Percentiles rank a stretch among this genome's conserved stretches.
Conservation (phyloP, 1,140 invertebrate species). For the Adoxophyes honmai region DNA sequence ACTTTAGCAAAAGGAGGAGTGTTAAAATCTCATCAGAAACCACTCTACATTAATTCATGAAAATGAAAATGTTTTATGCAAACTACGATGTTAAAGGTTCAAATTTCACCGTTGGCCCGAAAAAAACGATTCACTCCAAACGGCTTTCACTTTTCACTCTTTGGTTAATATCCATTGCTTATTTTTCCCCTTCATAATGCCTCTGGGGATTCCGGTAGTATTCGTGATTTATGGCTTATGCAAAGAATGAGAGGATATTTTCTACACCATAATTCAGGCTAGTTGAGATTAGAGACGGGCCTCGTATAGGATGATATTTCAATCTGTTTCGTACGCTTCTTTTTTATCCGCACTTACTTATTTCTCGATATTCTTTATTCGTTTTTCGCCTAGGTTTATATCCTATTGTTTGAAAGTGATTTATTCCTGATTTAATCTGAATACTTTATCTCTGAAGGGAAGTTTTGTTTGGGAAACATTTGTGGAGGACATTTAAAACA, state of each 20-base stretch:
- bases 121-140: constrained; percentile 19
- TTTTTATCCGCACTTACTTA: constrained; percentile 19
- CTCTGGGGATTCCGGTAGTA: constrained; percentile 55
- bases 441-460: background rate
- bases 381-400: background rate
- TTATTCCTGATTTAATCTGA: background rate
- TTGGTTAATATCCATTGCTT: constrained; percentile 62
- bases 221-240: constrained; percentile 69
- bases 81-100: background rate
- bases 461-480: background rate
- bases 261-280: constrained; percentile 71
- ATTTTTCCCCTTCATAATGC: constrained; percentile 60
- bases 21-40: too few relatives aligned
- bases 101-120: background rate
- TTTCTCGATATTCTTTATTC: constrained; percentile 1
- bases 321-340: constrained; percentile 38
- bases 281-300: constrained; percentile 66
- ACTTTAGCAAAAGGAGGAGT: too few relatives aligned
- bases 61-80: background rate
- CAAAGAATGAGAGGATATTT: constrained; percentile 72
- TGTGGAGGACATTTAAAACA: background rate
- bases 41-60: background rate
- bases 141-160: constrained; percentile 30
- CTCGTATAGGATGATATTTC: constrained; percentile 59
- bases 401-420: constrained; percentile 12